These are phyloP conservation scores for Lysiphlebus fabarum DNA, from an alignment of 1,140 invertebrate genomes.

Conservation along the genomic window DNA sequence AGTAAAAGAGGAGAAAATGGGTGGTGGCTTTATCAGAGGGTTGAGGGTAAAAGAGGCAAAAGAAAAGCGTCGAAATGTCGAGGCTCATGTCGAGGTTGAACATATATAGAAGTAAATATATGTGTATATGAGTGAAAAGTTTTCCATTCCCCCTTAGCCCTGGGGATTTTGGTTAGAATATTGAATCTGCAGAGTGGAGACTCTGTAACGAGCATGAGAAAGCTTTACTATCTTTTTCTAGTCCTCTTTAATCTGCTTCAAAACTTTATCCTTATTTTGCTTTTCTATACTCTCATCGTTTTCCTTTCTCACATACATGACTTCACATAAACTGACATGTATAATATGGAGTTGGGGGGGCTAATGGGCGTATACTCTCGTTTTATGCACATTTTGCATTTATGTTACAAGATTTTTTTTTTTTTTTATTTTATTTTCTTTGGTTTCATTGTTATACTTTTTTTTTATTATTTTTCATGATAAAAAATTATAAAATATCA, in stretches of 20 bases:
- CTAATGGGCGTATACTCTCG: too few relatives aligned
- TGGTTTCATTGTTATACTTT: too few relatives aligned
- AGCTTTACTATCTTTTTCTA: constrained; percentile 27
- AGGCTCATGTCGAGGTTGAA: constrained; percentile 21
- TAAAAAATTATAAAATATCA: too few relatives aligned
- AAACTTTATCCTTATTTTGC: neutral
- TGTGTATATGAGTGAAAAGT: constrained; percentile 40
- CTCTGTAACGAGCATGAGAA: constrained; percentile 48
- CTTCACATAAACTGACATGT: neutral
- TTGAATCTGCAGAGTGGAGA: constrained; percentile 52
- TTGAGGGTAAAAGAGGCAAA: neutral
- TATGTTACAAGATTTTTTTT: too few relatives aligned
- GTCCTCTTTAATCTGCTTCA: constrained; percentile 25
- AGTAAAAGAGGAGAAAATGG: constrained; percentile 8
- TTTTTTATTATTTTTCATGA: too few relatives aligned
- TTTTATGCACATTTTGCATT: too few relatives aligned
- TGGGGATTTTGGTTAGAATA: constrained; percentile 56
- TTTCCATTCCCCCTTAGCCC: constrained; percentile 45
- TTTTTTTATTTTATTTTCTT: too few relatives aligned
- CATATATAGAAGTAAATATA: constrained; percentile 23
- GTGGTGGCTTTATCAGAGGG: neutral
- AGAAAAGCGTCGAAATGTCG: constrained; percentile 32
- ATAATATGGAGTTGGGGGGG: too few relatives aligned
- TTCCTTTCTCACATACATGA: neutral
- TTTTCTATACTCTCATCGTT: neutral